Evolutionary conservation across 2,113 vertebrate genomes (phyloP).

Genomic region (Peromyscus californicus): DNA sequence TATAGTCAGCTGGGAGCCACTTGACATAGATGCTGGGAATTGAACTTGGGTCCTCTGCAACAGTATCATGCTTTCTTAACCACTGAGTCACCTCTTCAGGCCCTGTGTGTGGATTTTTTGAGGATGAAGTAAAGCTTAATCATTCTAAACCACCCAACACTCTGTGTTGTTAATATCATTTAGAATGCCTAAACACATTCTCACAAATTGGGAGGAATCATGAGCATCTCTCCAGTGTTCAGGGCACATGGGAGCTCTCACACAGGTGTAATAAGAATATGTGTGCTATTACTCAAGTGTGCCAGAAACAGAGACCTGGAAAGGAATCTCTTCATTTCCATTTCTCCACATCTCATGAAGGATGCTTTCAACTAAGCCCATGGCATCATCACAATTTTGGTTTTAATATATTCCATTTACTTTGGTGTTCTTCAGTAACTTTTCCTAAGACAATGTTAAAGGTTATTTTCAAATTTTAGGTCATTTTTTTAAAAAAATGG

Average conservation of each 20-base stretch:
- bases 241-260: rapidly evolving
- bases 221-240: too few species aligned
- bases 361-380: background rate
- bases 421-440: background rate
- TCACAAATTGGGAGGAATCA: too few species aligned
- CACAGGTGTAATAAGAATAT: rapidly evolving
- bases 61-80: background rate
- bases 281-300: rapidly evolving
- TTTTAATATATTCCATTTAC: background rate
- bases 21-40: background rate
- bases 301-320: too few species aligned
- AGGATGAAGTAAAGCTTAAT: background rate
- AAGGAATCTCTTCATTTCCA: rapidly evolving
- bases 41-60: background rate
- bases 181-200: background rate
- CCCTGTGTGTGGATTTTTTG: background rate
- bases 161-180: background rate
- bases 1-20: too few species aligned
- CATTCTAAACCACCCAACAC: background rate
- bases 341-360: background rate
- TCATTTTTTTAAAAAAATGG: background rate
- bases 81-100: too few species aligned
- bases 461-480: background rate
- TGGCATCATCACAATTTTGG: background rate
- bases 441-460: background rate